Conservation (phyloP, 2,888 invertebrate genomes). For the Plebejus anna region DNA sequence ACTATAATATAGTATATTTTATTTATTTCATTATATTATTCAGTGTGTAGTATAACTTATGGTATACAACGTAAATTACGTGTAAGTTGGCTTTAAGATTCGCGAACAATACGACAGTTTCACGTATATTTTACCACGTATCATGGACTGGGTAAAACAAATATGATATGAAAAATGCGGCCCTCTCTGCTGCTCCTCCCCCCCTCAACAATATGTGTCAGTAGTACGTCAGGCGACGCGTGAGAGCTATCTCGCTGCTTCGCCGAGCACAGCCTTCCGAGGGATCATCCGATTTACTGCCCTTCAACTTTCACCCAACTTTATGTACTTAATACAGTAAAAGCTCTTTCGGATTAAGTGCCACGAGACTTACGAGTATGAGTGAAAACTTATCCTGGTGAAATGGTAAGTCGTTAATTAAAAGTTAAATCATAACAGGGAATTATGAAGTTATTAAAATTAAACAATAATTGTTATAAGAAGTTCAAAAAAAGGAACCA, state of each 20-base stretch:
- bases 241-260: not conserved
- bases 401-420: not conserved
- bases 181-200: too few relatives aligned
- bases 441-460: too few relatives aligned
- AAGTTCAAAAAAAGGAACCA: too few relatives aligned
- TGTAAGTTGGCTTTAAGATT: too few relatives aligned
- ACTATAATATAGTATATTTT: too few relatives aligned
- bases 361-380: not conserved
- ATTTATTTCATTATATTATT: too few relatives aligned
- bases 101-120: too few relatives aligned
- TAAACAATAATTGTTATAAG: too few relatives aligned
- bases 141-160: not conserved
- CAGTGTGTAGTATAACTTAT: too few relatives aligned
- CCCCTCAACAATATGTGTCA: not conserved
- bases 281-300: not conserved
- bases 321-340: not conserved
- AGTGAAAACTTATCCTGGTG: not conserved
- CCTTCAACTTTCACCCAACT: not conserved
- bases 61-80: too few relatives aligned
- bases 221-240: not conserved
- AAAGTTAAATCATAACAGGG: not conserved
- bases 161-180: too few relatives aligned
- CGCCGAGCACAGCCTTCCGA: not conserved
- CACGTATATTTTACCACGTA: too few relatives aligned
- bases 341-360: not conserved